Evolutionary conservation across 2,797 vertebrate species (phyloP).

Genomic region (Adrianichthys oophorus): DNA sequence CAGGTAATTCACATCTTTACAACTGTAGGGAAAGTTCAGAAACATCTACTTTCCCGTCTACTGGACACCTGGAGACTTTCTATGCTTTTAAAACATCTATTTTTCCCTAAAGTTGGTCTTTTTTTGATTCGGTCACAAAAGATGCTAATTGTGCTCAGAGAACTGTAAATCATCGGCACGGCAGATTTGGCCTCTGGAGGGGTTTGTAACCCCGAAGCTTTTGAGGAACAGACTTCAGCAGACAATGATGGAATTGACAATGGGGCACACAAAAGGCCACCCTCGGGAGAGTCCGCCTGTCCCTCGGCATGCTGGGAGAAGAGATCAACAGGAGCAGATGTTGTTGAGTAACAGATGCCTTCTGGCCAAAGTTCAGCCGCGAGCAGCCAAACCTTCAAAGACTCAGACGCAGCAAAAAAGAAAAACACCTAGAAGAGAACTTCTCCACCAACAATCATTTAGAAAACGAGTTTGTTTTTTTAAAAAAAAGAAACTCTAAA

Average conservation of each 20-base stretch:
- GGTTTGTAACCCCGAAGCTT: constrained; percentile 66
- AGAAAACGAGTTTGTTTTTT: no score
- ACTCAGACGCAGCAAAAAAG: constrained; percentile 28
- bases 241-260: constrained; percentile 80
- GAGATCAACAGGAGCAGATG: constrained; percentile 79
- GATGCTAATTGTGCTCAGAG: constrained; percentile 37
- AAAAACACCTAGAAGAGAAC: constrained; percentile 11
- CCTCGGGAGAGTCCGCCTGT: constrained; percentile 73
- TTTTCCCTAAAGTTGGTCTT: constrained; percentile 18
- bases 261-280: constrained; percentile 76
- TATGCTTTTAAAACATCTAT: not conserved
- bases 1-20: constrained; percentile 63
- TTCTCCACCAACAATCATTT: not conserved
- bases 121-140: constrained; percentile 34
- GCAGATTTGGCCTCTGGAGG: constrained; percentile 51
- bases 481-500: no score
- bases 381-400: constrained; percentile 70
- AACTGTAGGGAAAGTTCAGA: constrained; percentile 30
- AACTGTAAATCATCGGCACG: constrained; percentile 59
- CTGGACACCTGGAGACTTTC: constrained; percentile 7
- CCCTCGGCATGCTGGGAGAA: constrained; percentile 78
- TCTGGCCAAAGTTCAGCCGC: constrained; percentile 72
- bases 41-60: constrained; percentile 26
- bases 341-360: constrained; percentile 81
- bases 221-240: constrained; percentile 68